phyloP scores from a whole-genome alignment of 2,113 vertebrate species.

The Chaetops frenatus region DNA sequence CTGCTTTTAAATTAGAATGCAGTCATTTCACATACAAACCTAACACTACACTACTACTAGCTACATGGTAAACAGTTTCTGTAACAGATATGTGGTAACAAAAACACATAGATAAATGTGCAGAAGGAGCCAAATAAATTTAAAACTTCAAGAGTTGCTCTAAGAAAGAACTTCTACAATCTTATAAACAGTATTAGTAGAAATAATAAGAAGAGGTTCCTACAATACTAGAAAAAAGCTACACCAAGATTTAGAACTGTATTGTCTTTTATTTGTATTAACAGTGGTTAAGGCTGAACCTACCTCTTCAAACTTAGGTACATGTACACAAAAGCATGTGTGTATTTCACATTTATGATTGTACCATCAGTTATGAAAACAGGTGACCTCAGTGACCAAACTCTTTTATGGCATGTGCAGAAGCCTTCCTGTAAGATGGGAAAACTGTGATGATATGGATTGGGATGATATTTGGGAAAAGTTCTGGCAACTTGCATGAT shows the following conservation, averaged over 20 bases:
- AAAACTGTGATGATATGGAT: background rate
- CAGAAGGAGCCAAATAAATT: background rate
- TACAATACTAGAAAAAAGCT: background rate
- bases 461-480: background rate
- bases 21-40: background rate
- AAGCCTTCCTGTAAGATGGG: background rate
- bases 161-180: background rate
- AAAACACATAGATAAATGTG: background rate
- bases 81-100: background rate
- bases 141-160: background rate
- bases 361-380: background rate
- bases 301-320: background rate
- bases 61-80: background rate
- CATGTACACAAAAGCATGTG: background rate
- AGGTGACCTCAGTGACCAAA: background rate
- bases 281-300: background rate
- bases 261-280: background rate
- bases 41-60: background rate
- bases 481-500: background rate
- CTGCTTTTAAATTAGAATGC: background rate
- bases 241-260: background rate
- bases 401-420: background rate
- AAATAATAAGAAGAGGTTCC: background rate
- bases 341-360: background rate
- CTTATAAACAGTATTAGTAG: background rate